Base-by-base conservation (phyloP, 2,113 vertebrate species). In the Pangasianodon hypophthalmus region DNA sequence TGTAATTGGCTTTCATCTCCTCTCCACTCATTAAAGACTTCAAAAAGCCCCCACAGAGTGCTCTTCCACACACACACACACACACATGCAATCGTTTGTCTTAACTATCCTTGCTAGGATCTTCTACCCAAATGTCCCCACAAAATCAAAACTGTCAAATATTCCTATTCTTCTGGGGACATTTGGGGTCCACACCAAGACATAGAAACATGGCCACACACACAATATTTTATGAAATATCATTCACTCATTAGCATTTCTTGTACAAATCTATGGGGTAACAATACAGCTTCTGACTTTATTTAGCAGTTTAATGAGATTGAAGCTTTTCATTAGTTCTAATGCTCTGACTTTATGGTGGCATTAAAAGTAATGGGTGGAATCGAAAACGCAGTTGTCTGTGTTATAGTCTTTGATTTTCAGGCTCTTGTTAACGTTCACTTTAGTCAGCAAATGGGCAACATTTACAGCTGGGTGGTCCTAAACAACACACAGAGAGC, bases 21-120 rank as follows among this genome's bases (percentile, higher is more conserved):
- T 94, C 87, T 93, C 77, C 91, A 80, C 92, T 94, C 92, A 93
- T 94, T 94, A 93, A 90, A 90, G 88, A 94, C 92, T 94, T 95
- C 93, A 96, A 94, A 95, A 93, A 93, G 90, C 62, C 85, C 46
- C 48, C 46, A 87, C 46, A 83, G 84, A 80, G 52, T 67, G 37
- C 84, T 52, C 8, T 18, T 50, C 48, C 64, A n/a, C 37, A 41
- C 48, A 4, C 13, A 14, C 48, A 26, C 41, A 44, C 50, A 46
- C 62, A 85, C 84, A 84, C 88, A 85, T 86, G 77, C 62, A 85
- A 26, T 69, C 84, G 84, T 52, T 46, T 54, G 50, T 14, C 26
- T 26, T n/a, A 37, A 18, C 16, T 56, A 54, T 54, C n/a, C 26
- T 32, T 82, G 2, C 14, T 81, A 26, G 14, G 48, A 81, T 1